Base-by-base conservation (phyloP, 2,888 invertebrate genomes). In the Subacronicta megacephala region DNA sequence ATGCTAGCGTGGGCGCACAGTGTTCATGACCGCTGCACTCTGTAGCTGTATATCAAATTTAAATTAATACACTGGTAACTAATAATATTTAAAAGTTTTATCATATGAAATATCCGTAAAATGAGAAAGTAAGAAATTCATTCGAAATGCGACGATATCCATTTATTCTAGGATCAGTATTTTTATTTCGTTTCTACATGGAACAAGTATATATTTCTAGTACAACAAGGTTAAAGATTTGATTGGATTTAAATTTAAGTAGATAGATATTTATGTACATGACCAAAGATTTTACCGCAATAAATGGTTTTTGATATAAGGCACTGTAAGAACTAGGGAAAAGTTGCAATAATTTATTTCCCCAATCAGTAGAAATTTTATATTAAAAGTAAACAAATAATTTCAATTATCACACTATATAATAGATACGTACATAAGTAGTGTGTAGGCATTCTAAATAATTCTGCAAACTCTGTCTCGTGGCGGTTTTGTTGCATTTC, bases 11-110 rank as follows among this genome's bases (percentile, higher is more conserved):
- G 40, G 95, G 87, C 36, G 97, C 95, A 84, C 98, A 98, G 77
- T 98, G 97, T 77, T 95, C 95, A 89, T 98, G 97, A 45, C 96
- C 95, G 59, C 95, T 95, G 90, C 98, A 98, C 84, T 96, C 96
- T 84, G 97, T 95, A 94, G 97, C 98, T 97, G 94, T 96, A 62
- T 56, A 81, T 64, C 50, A 68, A 64, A 74, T 45, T 58, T 54
- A 46, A 41, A 20, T 59, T 26, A 72, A 58, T 62, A 29, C 45
- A 53, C 57, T 61, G 50, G 12, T 31, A 57, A 52, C n/a, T n/a
- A n/a, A n/a, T 10, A 10, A 9, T 9, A 26, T 2, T 10, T 26
- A 26, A 26, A 23, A 23, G 23, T 23, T 7, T 20, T n/a, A n/a
- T n/a, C n/a, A n/a, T n/a, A n/a, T n/a, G n/a, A n/a, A n/a, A n/a